Evolutionary conservation across 1,140 invertebrate species (phyloP).

Genomic region (Limonius californicus): DNA sequence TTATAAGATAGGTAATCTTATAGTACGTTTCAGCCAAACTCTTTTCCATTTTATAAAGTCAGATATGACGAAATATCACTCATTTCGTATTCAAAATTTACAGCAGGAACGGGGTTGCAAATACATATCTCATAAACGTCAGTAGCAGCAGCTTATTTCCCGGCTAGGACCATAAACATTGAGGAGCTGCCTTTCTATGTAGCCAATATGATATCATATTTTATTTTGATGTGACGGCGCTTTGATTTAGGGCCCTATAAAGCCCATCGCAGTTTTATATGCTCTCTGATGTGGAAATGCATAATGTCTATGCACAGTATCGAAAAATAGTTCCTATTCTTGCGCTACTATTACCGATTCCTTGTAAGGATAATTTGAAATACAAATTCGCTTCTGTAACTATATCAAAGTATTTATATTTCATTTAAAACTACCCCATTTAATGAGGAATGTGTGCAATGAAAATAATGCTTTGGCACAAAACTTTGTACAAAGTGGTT

Average conservation of each 20-base stretch:
- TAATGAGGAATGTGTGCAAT: too few species aligned
- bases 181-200: slow-evolving; percentile 39
- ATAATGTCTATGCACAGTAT: slow-evolving; percentile 22
- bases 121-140: slow-evolving; percentile 42
- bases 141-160: slow-evolving; percentile 39
- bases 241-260: slow-evolving; percentile 42
- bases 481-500: too few species aligned
- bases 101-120: slow-evolving; percentile 30
- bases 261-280: slow-evolving; percentile 38
- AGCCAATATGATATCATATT: slow-evolving; percentile 44
- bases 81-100: slow-evolving; percentile 37
- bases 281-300: slow-evolving; percentile 29
- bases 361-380: too few species aligned
- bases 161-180: slow-evolving; percentile 38
- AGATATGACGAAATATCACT: slow-evolving; percentile 25
- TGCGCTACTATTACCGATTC: background rate
- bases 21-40: background rate
- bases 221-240: slow-evolving; percentile 44
- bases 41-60: slow-evolving; percentile 28
- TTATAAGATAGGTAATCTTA: background rate
- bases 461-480: too few species aligned
- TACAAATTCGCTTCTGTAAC: too few species aligned
- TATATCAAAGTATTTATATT: too few species aligned
- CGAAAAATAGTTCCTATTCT: slow-evolving; percentile 9
- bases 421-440: too few species aligned